These are phyloP conservation scores for Punctoribates punctum DNA, from an alignment of 2,888 invertebrate species.

Conservation along the genomic window DNA sequence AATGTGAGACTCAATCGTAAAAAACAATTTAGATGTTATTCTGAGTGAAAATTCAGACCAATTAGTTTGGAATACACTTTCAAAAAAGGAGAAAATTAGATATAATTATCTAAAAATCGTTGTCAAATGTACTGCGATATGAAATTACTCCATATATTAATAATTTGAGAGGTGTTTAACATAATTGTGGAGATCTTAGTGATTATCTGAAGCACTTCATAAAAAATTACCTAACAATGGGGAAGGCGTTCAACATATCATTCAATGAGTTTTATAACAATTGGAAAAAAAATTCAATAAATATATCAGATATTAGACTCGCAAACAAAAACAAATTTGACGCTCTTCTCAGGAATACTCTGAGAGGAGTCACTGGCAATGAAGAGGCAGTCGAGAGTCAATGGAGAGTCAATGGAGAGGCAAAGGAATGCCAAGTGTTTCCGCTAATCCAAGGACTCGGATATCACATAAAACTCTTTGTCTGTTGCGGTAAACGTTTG, in stretches of 20 bases:
- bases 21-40: neutral
- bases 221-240: constrained; percentile 10
- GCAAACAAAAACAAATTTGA: too few species aligned
- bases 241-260: constrained; percentile 4
- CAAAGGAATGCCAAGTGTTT: too few species aligned
- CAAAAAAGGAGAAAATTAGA: neutral
- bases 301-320: too few species aligned
- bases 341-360: too few species aligned
- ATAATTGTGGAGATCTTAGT: neutral
- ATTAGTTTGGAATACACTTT: neutral
- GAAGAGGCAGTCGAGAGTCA: too few species aligned
- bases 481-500: too few species aligned
- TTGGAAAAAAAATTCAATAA: neutral
- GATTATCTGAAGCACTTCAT: constrained; percentile 1
- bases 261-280: constrained; percentile 4
- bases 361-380: too few species aligned
- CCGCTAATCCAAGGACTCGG: too few species aligned
- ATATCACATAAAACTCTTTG: too few species aligned
- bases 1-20: neutral
- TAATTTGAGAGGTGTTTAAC: constrained; percentile 7
- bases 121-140: neutral
- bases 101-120: neutral
- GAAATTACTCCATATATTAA: neutral
- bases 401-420: too few species aligned
- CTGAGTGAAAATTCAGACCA: neutral